Conservation (phyloP, 2,888 invertebrate species). For the Argyresthia goedartella region DNA sequence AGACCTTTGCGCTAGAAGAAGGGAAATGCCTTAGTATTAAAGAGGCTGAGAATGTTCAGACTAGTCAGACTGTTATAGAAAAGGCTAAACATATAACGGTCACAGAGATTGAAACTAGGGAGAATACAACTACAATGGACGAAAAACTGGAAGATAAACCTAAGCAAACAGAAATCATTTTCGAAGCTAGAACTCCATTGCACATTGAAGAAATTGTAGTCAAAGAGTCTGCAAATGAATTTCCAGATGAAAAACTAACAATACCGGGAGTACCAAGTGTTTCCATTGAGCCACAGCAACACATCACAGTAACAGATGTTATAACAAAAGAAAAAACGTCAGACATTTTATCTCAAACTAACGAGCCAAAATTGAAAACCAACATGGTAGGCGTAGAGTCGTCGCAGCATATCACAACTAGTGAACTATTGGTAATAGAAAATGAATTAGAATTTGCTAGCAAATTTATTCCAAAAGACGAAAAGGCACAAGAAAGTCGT, state of each 20-base stretch:
- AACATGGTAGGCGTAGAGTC: conserved; percentile 31
- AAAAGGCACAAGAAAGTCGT: conserved; percentile 21
- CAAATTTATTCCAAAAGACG: conserved; percentile 19
- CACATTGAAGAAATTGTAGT: conserved; percentile 31
- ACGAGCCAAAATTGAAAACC: conserved; percentile 17
- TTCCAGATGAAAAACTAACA: not conserved
- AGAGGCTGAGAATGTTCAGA: conserved; percentile 22
- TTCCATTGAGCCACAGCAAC: conserved; percentile 31
- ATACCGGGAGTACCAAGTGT: conserved; percentile 7
- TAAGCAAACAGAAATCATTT: conserved; percentile 20
- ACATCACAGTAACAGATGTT: conserved; percentile 33
- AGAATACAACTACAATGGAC: conserved; percentile 43
- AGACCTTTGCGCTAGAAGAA: conserved; percentile 26
- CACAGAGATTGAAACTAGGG: conserved; percentile 56
- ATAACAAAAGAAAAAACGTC: conserved; percentile 27
- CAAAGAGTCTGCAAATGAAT: conserved; percentile 18
- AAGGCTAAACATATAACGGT: conserved; percentile 66
- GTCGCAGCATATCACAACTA: conserved; percentile 32
- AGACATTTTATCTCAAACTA: conserved; percentile 16
- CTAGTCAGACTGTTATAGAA: conserved; percentile 21
- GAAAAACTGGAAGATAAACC: conserved; percentile 12
- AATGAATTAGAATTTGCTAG: conserved; percentile 22
- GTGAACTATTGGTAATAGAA: conserved; percentile 29
- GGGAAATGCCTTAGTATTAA: conserved; percentile 23
- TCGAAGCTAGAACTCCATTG: conserved; percentile 31